Conservation (phyloP, 2,113 vertebrate species). For the Albula glossodonta region DNA sequence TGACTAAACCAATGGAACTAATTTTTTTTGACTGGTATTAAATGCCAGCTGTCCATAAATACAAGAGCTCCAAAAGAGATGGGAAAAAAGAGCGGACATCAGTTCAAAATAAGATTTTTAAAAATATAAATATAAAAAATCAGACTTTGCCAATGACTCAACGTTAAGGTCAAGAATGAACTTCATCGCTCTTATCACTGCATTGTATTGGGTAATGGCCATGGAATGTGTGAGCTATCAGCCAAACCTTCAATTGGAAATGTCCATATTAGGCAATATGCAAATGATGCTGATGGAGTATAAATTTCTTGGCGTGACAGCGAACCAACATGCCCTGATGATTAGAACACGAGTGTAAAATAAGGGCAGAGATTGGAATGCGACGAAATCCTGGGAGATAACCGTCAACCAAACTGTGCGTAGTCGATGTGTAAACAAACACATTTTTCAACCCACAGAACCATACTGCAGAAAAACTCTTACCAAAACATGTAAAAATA, state of each 20-base stretch:
- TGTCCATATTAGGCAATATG: slow-evolving; percentile 75
- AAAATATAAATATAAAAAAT: slow-evolving; percentile 5
- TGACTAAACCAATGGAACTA: neutral
- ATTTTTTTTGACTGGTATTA: neutral
- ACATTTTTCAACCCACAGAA: slow-evolving; percentile 42
- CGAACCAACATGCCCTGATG: slow-evolving; percentile 64
- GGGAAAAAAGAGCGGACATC: slow-evolving; percentile 7
- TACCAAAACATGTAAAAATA: neutral
- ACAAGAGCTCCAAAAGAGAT: slow-evolving; percentile 44
- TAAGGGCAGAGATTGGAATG: slow-evolving; percentile 55
- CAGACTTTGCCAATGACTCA: slow-evolving; percentile 41
- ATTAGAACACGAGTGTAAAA: slow-evolving; percentile 67
- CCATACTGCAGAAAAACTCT: neutral
- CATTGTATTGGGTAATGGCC: slow-evolving; percentile 54
- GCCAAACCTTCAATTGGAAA: slow-evolving; percentile 71
- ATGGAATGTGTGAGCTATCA: slow-evolving; percentile 58
- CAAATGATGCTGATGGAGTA: slow-evolving; percentile 71
- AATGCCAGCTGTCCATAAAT: neutral
- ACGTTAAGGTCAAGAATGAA: slow-evolving; percentile 69
- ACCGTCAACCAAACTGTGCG: slow-evolving; percentile 58
- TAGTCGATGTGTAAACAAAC: slow-evolving; percentile 57
- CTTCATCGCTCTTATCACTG: slow-evolving; percentile 67
- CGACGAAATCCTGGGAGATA: slow-evolving; percentile 60
- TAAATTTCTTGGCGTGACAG: slow-evolving; percentile 70
- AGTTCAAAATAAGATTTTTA: neutral